Base-by-base conservation (phyloP, 2,797 vertebrate species). In the Choloepus didactylus region DNA sequence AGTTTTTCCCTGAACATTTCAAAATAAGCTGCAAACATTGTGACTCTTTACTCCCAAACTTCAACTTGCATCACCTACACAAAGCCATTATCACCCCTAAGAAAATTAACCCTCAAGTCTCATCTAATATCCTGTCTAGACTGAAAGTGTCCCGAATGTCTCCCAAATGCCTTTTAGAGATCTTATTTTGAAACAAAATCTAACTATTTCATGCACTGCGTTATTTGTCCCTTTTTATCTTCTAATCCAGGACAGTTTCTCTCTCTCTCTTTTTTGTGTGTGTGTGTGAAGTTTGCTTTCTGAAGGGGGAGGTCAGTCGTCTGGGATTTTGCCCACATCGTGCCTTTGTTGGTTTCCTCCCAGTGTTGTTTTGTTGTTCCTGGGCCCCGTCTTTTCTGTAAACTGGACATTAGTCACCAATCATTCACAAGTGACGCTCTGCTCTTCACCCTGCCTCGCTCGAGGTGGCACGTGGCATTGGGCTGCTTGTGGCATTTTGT, bases 341-440 rank as follows among this genome's bases (percentile, higher is more conserved):
- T 3, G 54, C 5, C 1, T 8, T 2, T 3, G 8, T 9, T 4
- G 1, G 2, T 16, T 38, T 51, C 49, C 27, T 25, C 2, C 6
- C 0, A 14, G 19, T 5, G 0, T 3, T 6, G 12, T 5, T 46
- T 14, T 14, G 18, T 44, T 44, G 41, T 44, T 44, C 41, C 18
- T 2, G n/a, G 12, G 9, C 4, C 9, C 5, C 23, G 25, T 16
- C 46, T 62, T 12, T 21, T 87, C 69, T 7, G 41, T 27, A 2
- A n/a, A 3, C 6, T 0, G 29, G n/a, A 21, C 29, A 46, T 6
- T 6, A 6, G 18, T 10, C 0, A 1, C 0, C 21, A 76, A 31
- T 4, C 35, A 64, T 49, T 60, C 0, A 15, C 51, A 14, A 6
- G 46, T 0, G 92, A 38, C 12, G 14, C 38, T 18, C 0, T 59